phyloP scores from a whole-genome alignment of 1,140 invertebrate genomes.

The Ladona fulva region DNA sequence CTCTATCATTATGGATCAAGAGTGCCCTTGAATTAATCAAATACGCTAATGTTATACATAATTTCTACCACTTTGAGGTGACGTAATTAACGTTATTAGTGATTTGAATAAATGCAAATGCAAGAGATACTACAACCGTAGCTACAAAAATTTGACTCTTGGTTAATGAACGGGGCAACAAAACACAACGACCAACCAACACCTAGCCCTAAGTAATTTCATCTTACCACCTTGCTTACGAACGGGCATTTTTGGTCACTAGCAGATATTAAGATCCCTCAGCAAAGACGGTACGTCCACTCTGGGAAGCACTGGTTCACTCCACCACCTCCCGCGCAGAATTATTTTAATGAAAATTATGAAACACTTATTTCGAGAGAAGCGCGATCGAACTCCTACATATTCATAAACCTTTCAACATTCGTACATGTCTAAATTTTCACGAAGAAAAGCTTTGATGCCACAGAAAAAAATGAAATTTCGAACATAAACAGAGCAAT shows the following conservation, averaged over 20 bases:
- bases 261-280: not conserved
- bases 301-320: not conserved
- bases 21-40: too few relatives aligned
- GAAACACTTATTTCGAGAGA: not conserved
- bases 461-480: not conserved
- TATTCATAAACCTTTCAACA: not conserved
- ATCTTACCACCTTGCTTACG: slow-evolving; percentile 8
- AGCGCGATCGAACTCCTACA: not conserved
- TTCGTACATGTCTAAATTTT: not conserved
- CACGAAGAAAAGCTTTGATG: not conserved
- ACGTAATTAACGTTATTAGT: too few relatives aligned
- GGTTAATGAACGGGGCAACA: not conserved
- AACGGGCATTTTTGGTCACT: not conserved
- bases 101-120: too few relatives aligned
- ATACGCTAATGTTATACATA: too few relatives aligned
- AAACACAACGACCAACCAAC: slow-evolving; percentile 4
- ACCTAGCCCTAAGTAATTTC: slow-evolving; percentile 2
- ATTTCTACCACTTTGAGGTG: too few relatives aligned
- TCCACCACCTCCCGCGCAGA: not conserved
- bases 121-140: too few relatives aligned
- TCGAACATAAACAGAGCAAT: slow-evolving; percentile 1
- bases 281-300: not conserved
- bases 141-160: too few relatives aligned
- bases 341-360: not conserved
- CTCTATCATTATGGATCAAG: too few relatives aligned